A percentile compares a stretch with the other conserved stretches of the same genome.
These are phyloP conservation scores for Zhuqinia jingwanae DNA, from an alignment of 2,888 invertebrate species.

Conservation along the genomic window DNA sequence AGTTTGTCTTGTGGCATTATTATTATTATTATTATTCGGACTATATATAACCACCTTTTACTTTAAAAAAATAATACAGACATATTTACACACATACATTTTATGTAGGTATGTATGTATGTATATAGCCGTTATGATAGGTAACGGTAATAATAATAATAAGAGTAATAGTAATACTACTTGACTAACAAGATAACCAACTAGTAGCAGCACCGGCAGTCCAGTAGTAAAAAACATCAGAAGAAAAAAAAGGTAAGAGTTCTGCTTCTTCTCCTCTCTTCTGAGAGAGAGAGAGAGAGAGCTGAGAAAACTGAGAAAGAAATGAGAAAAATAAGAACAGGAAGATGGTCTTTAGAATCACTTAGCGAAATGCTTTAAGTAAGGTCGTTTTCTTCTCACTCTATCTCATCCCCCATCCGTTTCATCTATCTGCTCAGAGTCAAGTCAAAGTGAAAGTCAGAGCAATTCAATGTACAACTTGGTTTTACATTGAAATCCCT, in stretches of 20 bases:
- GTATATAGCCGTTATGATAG: too few relatives aligned
- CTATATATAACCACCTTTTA: background rate
- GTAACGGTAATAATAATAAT: conserved; percentile 33
- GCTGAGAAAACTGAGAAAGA: too few relatives aligned
- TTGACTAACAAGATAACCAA: conserved; percentile 18
- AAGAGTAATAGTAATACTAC: conserved; percentile 35
- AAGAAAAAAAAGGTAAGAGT: too few relatives aligned
- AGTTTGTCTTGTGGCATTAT: conserved; percentile 65
- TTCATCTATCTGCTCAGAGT: conserved; percentile 11
- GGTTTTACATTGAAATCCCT: conserved; percentile 46
- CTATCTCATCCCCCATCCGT: conserved; percentile 1
- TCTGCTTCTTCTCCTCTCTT: too few relatives aligned
- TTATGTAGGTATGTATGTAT: too few relatives aligned
- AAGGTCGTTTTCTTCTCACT: conserved; percentile 58
- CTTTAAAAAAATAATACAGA: background rate
- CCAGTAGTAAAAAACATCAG: too few relatives aligned
- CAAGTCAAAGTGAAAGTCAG: conserved; percentile 1
- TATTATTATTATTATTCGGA: conserved; percentile 55
- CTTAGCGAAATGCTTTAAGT: conserved; percentile 56
- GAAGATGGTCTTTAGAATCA: conserved; percentile 56
- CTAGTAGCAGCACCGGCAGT: conserved; percentile 25
- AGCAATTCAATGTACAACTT: conserved; percentile 43
- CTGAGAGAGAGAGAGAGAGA: too few relatives aligned
- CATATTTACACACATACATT: background rate
- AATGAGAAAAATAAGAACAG: conserved; percentile 8